Base-by-base conservation (phyloP, 2,113 vertebrate species). In the Myrmecobius fasciatus region DNA sequence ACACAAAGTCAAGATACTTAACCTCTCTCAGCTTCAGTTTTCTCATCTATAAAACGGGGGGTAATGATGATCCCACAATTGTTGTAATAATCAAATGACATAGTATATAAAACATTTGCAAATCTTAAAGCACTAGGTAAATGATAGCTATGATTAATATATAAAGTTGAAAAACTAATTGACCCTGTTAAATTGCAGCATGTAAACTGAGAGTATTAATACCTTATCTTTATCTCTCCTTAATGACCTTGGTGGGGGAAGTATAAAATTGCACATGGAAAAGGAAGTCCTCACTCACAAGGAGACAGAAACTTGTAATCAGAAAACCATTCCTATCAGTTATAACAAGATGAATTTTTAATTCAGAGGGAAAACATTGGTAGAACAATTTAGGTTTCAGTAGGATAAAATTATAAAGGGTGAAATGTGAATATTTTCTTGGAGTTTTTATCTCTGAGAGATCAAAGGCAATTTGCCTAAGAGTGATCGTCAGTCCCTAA, bases 291-390 rank as follows among this genome's bases (percentile, higher is more conserved):
- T 5, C 0, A 83, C 14, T 1, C n/a, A 83, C 67, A 83, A 67
- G 31, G 31, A 67, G 31, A 67, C 31, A 36, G 12, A 67, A 36
- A 12, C 31, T 67, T 67, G 11, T 31, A 36, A 17, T 3, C 47
- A 17, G 25, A 28, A 93, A 75, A 75, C 36, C 17, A 43, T 43
- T 83, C 20, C 46, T 83, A 91, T 94, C 52, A 46, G 52, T 36
- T 83, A 89, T 54, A 67, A 51, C 22, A 92, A 91, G 25, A 96
- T 89, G 26, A 25, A 28, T 43, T 93, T 94, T 95, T 95, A 94
- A 94, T 94, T 96, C 92, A 94, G 49, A 88, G n/a, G 60, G 94
- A 95, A 83, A 14, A 89, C 10, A 56, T 96, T n/a, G 20, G 89
- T 53, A 88, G 28, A 95, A 94, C 90, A 60, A 20, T 51, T 92